Conservation (phyloP, 2,113 vertebrate species). For the Aviceda subcristata region DNA sequence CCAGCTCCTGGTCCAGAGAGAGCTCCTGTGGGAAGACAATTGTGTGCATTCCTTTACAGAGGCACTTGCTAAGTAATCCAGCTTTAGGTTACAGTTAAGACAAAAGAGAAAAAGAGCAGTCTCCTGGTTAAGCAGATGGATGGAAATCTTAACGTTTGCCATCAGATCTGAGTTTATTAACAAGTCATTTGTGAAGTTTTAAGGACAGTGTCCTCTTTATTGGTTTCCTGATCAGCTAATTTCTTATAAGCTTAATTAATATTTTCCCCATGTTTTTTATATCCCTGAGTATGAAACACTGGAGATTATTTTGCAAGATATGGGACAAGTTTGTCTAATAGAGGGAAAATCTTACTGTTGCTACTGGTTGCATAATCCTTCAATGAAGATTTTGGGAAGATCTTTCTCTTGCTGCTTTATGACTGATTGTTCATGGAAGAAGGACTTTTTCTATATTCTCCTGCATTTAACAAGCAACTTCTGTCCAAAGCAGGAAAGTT, state of each 20-base stretch:
- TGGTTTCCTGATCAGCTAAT: background rate
- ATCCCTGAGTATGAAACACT: background rate
- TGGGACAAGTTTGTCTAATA: background rate
- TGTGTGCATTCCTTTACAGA: background rate
- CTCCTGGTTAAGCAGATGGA: background rate
- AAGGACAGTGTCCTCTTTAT: background rate
- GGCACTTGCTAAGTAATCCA: background rate
- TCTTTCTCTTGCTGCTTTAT: background rate
- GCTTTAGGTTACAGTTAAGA: background rate
- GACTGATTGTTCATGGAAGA: background rate
- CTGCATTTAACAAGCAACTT: background rate
- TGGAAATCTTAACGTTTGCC: background rate
- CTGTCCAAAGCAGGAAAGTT: background rate
- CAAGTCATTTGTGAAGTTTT: background rate
- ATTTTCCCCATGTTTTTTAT: background rate
- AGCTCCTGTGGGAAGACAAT: background rate
- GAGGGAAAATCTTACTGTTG: background rate
- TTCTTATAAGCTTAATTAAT: background rate
- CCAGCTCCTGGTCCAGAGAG: background rate
- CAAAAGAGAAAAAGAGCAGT: background rate
- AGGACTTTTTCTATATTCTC: background rate
- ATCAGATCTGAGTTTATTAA: background rate
- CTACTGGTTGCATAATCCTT: background rate
- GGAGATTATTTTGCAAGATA: background rate
- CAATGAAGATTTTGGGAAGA: background rate